Base-by-base conservation (phyloP, 2,113 vertebrate species). In the Callorhinus ursinus region DNA sequence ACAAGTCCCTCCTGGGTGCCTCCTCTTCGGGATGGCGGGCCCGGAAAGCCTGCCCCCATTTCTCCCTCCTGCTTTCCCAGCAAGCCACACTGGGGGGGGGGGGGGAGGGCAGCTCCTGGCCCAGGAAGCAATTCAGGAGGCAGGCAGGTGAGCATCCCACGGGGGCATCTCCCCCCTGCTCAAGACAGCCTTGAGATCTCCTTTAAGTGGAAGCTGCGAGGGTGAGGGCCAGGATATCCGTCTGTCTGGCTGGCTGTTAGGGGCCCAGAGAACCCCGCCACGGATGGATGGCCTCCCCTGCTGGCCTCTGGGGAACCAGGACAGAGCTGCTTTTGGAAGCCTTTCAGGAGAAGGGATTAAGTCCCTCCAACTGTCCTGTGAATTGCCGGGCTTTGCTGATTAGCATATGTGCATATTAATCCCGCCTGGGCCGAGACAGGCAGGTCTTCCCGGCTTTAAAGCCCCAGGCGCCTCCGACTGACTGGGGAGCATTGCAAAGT, bases 341-440 rank as follows among this genome's bases (percentile, higher is more conserved):
- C 36, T 0, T 39, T 74, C 15, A 8, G 39, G 71, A 88, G 74
- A 7, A 7, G 5, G 53, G 36, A 74, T 7, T 11, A 0, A 0
- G 15, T 42, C 31, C 61, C 39, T 93, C 53, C 0, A 10, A 53
- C 19, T 59, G 86, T 31, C 63, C 26, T 51, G 93, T 57, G 80
- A 74, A 85, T 63, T 0, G 0, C 2, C 1, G 0, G 55, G 36
- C 81, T 59, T 11, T 7, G n/a, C 13, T 5, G 61, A 80, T 88
- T 67, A 39, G 18, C 51, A 26, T 36, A 11, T 15, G 33, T 51
- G 57, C 63, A 19, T 28, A 84, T 67, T 65, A 46, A 89, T 79
- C 26, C 2, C 31, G 28, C 28, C 7, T 16, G 36, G 46, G 53
- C 33, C 0, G 31, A 36, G 55, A 8, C 1, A 28, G 51, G 71